phyloP scores from a whole-genome alignment of 2,113 vertebrate genomes.

The Chlorodrepanis virens region DNA sequence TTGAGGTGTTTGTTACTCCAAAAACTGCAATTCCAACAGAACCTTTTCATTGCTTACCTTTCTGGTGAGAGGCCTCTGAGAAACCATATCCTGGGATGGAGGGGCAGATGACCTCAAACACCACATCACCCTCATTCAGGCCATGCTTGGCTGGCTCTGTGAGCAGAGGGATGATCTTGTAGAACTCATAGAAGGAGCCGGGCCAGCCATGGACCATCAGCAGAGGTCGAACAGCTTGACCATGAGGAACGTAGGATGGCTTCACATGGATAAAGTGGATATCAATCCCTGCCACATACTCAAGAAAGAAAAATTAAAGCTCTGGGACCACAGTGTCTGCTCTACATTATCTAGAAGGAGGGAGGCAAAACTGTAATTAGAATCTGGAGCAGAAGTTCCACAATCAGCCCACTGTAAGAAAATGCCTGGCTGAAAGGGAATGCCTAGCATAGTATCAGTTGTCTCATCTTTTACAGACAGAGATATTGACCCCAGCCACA shows the following conservation, averaged over 20 bases:
- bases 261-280: conserved; percentile 86
- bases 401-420: not conserved
- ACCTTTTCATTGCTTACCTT: conserved; percentile 31
- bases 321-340: not conserved
- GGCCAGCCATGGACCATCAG: conserved; percentile 90
- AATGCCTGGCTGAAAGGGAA: not conserved
- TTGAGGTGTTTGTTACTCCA: not conserved
- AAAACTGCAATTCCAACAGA: not conserved
- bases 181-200: conserved; percentile 90
- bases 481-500: not conserved
- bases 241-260: conserved; percentile 61
- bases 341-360: not conserved
- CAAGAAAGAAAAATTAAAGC: conserved; percentile 7
- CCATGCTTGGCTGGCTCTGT: conserved; percentile 52
- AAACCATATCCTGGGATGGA: conserved; percentile 90
- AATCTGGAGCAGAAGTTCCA: not conserved
- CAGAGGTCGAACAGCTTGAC: conserved; percentile 73
- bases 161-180: conserved; percentile 84
- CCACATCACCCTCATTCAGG: conserved; percentile 49
- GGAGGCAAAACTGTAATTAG: not conserved
- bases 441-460: not conserved
- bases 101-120: conserved; percentile 88
- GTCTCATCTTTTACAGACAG: not conserved
- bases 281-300: conserved; percentile 76
- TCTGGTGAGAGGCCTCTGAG: conserved; percentile 83